Evolutionary conservation across 1,140 invertebrate genomes (phyloP).

Genomic region (Artemia franciscana): DNA sequence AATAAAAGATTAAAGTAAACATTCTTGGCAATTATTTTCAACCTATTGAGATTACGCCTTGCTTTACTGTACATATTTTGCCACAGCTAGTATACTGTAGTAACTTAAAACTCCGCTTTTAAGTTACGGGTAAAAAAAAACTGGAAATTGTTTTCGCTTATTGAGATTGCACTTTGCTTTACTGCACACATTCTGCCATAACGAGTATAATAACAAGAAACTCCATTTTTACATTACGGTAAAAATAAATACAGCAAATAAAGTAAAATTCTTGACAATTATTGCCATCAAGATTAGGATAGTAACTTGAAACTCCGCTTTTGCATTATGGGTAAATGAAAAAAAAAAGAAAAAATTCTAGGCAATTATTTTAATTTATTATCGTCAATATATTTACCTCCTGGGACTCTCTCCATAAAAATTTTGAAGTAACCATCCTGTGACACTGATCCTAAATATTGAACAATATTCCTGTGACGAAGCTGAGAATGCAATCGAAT

Average conservation of each 20-base stretch:
- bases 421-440: slow-evolving; percentile 92
- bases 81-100: too few species aligned
- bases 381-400: slow-evolving; percentile 26
- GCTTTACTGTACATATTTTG: too few species aligned
- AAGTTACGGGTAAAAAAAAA: too few species aligned
- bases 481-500: slow-evolving; percentile 92
- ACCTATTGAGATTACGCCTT: too few species aligned
- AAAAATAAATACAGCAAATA: neutral
- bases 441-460: slow-evolving; percentile 82
- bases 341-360: neutral
- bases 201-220: too few species aligned
- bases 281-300: neutral
- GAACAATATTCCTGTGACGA: slow-evolving; percentile 88
- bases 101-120: too few species aligned
- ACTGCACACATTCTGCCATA: too few species aligned
- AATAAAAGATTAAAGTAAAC: too few species aligned
- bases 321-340: neutral
- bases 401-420: slow-evolving; percentile 94
- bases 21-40: too few species aligned
- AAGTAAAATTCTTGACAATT: neutral
- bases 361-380: neutral
- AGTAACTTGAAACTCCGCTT: neutral
- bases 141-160: too few species aligned
- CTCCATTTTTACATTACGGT: neutral
- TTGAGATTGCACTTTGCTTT: too few species aligned